Evolutionary conservation across 2,888 invertebrate genomes (phyloP).

Genomic region (Amorpha juglandis): DNA sequence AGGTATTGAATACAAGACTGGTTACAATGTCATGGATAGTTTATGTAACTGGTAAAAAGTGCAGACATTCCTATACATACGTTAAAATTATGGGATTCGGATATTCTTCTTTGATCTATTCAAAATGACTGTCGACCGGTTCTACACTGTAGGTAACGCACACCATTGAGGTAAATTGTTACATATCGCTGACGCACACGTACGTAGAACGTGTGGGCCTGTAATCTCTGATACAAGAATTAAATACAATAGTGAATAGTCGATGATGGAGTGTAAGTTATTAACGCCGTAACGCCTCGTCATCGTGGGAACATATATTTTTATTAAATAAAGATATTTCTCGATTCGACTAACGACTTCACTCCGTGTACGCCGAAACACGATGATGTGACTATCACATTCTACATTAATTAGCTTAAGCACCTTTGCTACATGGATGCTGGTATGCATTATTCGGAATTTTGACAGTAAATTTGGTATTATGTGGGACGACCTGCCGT

Average conservation of each 20-base stretch:
- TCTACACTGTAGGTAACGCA: conserved; percentile 24
- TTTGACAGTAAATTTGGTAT: too few relatives aligned
- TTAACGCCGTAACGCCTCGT: conserved; percentile 38
- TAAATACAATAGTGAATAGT: conserved; percentile 44
- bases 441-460: too few relatives aligned
- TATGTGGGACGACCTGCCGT: too few relatives aligned
- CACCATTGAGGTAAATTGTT: too few relatives aligned
- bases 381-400: conserved; percentile 10
- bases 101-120: conserved; percentile 34
- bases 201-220: conserved; percentile 34
- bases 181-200: too few relatives aligned
- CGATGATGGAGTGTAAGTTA: conserved; percentile 45
- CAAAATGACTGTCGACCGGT: conserved; percentile 34
- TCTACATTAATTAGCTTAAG: conserved; percentile 17
- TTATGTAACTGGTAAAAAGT: not conserved
- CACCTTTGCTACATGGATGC: not conserved
- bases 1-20: too few relatives aligned
- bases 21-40: not conserved
- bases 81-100: conserved; percentile 27
- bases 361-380: conserved; percentile 2
- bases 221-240: conserved; percentile 34
- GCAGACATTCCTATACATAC: not conserved
- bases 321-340: conserved; percentile 29
- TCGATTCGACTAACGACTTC: not conserved
- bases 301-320: conserved; percentile 52